phyloP scores from a whole-genome alignment of 1,140 invertebrate species.

The Rhyzopertha dominica region DNA sequence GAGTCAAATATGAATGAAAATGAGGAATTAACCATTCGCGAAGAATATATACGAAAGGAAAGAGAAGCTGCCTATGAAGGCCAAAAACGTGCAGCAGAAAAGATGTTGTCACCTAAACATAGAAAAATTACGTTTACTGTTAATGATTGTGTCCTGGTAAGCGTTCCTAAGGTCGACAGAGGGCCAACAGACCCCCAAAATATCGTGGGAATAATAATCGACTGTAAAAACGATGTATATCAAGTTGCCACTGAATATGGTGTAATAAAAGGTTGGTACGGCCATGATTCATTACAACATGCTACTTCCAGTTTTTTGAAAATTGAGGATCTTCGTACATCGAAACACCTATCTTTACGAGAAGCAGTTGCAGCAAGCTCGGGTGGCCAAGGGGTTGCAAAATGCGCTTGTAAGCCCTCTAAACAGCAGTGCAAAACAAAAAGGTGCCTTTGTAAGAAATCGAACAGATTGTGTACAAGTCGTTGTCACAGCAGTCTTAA shows the following conservation, averaged over 20 bases:
- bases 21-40: constrained; percentile 22
- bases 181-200: constrained; percentile 25
- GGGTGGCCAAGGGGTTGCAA: constrained; percentile 14
- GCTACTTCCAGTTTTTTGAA: too few relatives aligned
- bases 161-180: constrained; percentile 31
- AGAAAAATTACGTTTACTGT: constrained; percentile 26
- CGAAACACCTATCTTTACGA: too few relatives aligned
- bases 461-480: too few relatives aligned
- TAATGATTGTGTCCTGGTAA: constrained; percentile 22
- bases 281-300: too few relatives aligned
- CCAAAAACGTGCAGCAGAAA: constrained; percentile 29
- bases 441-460: constrained; percentile 19
- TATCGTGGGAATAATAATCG: constrained; percentile 24
- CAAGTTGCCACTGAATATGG: constrained; percentile 28
- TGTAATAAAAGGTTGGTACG: constrained; percentile 29
- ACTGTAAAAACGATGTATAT: constrained; percentile 24
- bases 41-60: constrained; percentile 23
- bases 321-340: too few relatives aligned
- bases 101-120: constrained; percentile 22
- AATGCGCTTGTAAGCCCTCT: constrained; percentile 17
- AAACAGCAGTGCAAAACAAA: constrained; percentile 14
- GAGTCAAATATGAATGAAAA: constrained; percentile 15
- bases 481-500: too few relatives aligned
- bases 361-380: constrained; percentile 17
- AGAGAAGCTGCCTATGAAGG: constrained; percentile 20